Conservation (phyloP, 2,113 vertebrate genomes). For the Beaufortia kweichowensis region DNA sequence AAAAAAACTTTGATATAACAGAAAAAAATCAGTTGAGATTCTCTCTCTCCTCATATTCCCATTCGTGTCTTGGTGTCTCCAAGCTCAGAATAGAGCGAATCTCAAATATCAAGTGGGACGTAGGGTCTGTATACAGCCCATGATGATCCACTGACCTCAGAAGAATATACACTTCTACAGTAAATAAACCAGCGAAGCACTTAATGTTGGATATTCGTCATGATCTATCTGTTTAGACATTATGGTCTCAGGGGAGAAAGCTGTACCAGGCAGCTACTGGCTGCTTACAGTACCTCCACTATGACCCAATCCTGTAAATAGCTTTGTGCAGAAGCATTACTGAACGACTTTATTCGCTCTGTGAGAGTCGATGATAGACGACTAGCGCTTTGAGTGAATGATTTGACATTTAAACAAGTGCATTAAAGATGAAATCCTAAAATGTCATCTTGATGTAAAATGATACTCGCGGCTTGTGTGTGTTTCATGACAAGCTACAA, state of each 20-base stretch:
- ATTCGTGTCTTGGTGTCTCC: constrained; percentile 1
- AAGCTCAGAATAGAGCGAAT: neutral
- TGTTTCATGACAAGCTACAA: constrained; percentile 21
- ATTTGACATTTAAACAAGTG: constrained; percentile 3
- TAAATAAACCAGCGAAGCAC: constrained; percentile 27
- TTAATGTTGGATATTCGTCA: constrained; percentile 48
- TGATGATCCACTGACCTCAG: constrained; percentile 44
- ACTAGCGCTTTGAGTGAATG: constrained; percentile 19
- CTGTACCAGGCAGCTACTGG: constrained; percentile 25
- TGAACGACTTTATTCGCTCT: neutral
- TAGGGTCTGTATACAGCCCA: constrained; percentile 28
- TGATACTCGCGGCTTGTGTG: constrained; percentile 6
- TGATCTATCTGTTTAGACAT: constrained; percentile 44
- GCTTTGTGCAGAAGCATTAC: constrained; percentile 7
- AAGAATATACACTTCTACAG: constrained; percentile 31
- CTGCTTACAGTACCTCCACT: neutral
- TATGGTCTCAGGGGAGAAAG: constrained; percentile 17
- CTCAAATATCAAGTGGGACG: constrained; percentile 37
- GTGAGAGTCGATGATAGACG: neutral
- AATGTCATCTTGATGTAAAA: constrained; percentile 17
- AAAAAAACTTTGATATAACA: neutral
- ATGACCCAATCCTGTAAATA: constrained; percentile 17
- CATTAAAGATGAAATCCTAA: constrained; percentile 22
- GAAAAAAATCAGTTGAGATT: too few species aligned
- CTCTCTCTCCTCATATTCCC: neutral